phyloP scores from a whole-genome alignment of 2,113 vertebrate genomes.

The Cyanistes caeruleus region DNA sequence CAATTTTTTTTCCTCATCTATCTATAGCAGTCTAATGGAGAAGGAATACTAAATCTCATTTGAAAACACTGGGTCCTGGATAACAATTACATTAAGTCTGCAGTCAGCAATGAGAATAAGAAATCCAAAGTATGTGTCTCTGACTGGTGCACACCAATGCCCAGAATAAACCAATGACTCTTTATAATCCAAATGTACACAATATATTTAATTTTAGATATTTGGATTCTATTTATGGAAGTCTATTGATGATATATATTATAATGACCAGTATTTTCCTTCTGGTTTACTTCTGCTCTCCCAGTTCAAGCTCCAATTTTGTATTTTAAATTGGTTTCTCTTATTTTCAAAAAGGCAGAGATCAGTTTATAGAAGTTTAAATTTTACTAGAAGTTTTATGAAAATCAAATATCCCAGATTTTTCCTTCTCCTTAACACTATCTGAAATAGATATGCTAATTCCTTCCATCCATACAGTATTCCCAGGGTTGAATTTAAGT shows the following conservation, averaged over 20 bases:
- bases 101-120: not conserved
- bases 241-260: not conserved
- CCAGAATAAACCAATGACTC: not conserved
- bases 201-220: not conserved
- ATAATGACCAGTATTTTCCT: not conserved
- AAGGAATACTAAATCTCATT: not conserved
- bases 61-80: not conserved
- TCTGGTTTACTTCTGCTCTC: not conserved
- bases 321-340: not conserved
- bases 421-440: not conserved
- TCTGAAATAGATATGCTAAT: constrained; percentile 36
- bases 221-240: not conserved
- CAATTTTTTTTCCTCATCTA: not conserved
- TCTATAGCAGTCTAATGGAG: not conserved
- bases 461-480: not conserved
- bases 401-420: constrained; percentile 14
- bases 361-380: not conserved
- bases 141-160: not conserved
- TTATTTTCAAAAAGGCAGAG: not conserved
- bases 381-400: constrained; percentile 30
- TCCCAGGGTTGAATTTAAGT: not conserved
- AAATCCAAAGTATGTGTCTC: not conserved
- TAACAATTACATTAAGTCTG: not conserved
- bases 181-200: not conserved
- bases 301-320: not conserved